These are phyloP conservation scores for Odocoileus virginianus DNA, from an alignment of 2,113 vertebrate genomes.

Conservation along the genomic window DNA sequence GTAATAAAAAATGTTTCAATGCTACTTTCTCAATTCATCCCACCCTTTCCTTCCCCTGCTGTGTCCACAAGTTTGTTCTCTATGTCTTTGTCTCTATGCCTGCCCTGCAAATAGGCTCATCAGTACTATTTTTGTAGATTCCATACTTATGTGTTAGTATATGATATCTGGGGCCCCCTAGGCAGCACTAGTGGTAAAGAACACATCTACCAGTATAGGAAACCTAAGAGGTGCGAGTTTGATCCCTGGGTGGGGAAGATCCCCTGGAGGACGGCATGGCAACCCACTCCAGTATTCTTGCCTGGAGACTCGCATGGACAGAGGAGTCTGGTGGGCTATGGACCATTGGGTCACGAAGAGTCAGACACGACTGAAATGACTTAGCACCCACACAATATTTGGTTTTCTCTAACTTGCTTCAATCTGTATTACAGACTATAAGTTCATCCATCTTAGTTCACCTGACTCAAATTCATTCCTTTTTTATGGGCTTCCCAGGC, in stretches of 20 bases:
- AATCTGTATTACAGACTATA: not conserved
- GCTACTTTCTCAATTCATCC: not conserved
- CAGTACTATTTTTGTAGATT: not conserved
- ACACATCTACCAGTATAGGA: not conserved
- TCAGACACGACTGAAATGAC: not conserved
- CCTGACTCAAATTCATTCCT: not conserved
- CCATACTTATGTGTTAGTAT: not conserved
- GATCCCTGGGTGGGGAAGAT: not conserved
- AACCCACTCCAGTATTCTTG: not conserved
- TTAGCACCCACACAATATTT: not conserved
- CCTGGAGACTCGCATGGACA: not conserved
- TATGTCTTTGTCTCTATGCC: not conserved
- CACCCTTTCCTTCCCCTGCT: not conserved
- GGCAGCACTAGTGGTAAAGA: not conserved
- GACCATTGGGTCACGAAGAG: not conserved
- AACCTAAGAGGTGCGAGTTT: not conserved
- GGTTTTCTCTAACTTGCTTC: not conserved
- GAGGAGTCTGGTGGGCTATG: not conserved
- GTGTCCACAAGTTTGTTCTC: not conserved
- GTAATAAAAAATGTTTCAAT: not conserved
- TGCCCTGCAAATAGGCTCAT: not conserved
- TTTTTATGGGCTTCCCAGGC: not conserved
- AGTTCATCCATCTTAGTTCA: not conserved
- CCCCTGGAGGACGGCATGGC: not conserved
- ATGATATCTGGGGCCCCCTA: not conserved